These are phyloP conservation scores for Portevinia maculata DNA, from an alignment of 2,888 invertebrate genomes.

Conservation along the genomic window DNA sequence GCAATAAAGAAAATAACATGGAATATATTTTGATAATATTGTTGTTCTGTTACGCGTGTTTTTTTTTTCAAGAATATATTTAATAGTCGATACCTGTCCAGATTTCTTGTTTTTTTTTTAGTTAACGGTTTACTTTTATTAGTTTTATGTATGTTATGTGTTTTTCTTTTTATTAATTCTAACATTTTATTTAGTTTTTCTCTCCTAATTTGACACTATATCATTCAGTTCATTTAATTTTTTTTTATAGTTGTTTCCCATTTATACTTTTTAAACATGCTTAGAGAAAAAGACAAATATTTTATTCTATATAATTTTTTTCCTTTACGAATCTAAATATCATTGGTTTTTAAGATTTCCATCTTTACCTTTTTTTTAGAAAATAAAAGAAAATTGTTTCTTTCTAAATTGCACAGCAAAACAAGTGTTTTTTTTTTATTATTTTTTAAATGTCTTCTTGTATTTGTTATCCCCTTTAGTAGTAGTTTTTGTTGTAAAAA, in stretches of 20 bases:
- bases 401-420: constrained; percentile 69
- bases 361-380: constrained; percentile 8
- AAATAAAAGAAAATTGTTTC: constrained; percentile 20
- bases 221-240: constrained; percentile 67
- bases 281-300: constrained; percentile 35
- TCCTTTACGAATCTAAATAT: constrained; percentile 40
- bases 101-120: constrained; percentile 37
- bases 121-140: constrained; percentile 53
- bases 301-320: constrained; percentile 15
- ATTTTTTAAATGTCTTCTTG: constrained; percentile 55
- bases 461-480: constrained; percentile 6
- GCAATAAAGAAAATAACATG: constrained; percentile 71
- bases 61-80: constrained; percentile 32
- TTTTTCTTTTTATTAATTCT: constrained; percentile 47
- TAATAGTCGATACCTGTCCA: constrained; percentile 61
- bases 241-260: constrained; percentile 56
- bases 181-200: constrained; percentile 44
- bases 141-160: constrained; percentile 40
- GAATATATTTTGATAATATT: constrained; percentile 71
- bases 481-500: not conserved
- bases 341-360: constrained; percentile 46
- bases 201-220: constrained; percentile 69
- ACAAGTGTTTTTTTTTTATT: constrained; percentile 62
- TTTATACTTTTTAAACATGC: constrained; percentile 48
- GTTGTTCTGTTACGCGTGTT: constrained; percentile 67